phyloP scores from a whole-genome alignment of 2,888 invertebrate species.

The Drosophila nigritarsus region DNA sequence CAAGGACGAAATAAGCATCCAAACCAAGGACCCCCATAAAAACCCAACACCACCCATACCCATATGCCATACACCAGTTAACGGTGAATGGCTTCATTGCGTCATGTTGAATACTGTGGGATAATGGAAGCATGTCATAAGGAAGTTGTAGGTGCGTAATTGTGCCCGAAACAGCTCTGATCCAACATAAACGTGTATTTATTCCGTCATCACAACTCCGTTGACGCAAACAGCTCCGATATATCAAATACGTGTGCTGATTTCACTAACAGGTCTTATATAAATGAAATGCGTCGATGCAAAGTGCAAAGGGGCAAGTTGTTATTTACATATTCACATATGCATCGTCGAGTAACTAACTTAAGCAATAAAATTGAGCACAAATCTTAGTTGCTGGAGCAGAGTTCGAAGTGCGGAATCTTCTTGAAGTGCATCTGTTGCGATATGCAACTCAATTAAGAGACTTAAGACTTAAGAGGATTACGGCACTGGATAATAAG shows the following conservation, averaged over 20 bases:
- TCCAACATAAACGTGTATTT: neutral
- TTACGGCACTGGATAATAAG: neutral
- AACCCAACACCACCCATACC: neutral
- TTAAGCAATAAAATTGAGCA: too few relatives aligned
- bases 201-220: neutral
- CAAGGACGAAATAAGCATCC: constrained; percentile 19
- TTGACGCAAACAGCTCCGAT: neutral
- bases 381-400: neutral
- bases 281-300: neutral
- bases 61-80: neutral
- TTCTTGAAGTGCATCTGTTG: neutral
- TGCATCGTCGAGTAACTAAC: neutral
- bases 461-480: too few relatives aligned
- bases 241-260: neutral
- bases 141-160: constrained; percentile 12
- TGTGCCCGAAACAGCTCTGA: constrained; percentile 15
- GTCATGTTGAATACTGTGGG: constrained; percentile 19
- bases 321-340: neutral
- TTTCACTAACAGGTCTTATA: neutral
- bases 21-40: constrained; percentile 10
- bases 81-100: constrained; percentile 37
- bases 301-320: neutral
- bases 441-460: neutral
- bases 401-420: neutral
- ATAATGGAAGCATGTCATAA: constrained; percentile 25